Base-by-base conservation (phyloP, 1,140 invertebrate genomes). In the Zaprionus lachaisei region DNA sequence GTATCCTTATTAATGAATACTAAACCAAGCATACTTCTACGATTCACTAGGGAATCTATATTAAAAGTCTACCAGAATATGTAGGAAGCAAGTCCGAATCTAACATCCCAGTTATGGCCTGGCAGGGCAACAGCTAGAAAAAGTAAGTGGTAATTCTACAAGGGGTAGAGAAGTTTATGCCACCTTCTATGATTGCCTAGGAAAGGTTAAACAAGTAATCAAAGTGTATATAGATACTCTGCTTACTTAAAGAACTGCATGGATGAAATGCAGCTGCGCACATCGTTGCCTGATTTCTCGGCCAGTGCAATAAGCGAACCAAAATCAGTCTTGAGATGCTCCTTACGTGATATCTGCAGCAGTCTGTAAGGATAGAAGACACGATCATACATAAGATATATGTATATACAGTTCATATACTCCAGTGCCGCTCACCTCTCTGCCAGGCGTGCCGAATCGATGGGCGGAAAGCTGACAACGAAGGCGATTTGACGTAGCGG, bases 261-360 rank as follows among this genome's bases (percentile, higher is more conserved):
- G 17, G 97, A 95, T 38, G 97, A 96, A 12, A 99, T 94, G 93
- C 98, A 98, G 15, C 97, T 96, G 54, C 98, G 94, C n/a, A 99
- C 96, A 93, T 99, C 98, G 93, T 97, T 97, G 55, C 95, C 95
- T 1, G 97, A 96, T 90, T 97, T 97, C 78, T 98, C 96, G 73
- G 96, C 96, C 54, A 99, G 93, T 20, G 95, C 94, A 56, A 96
- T 93, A 70, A 98, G 94, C 17, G 95, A 94, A 15, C 95, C 94
- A 64, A 95, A 93, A 92, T 98, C 96, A 1, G 96, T 95, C 72
- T 94, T 95, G n/a, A 98, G 91, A 9, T 94, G 92, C 93, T 98
- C 96, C 17, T 94, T 93, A 34, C 92, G 92, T 1, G 95, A 94
- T 79, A 99, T 96, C 93, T 97, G 94, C 38, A 94, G 91, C 75